Conservation (phyloP, 2,888 invertebrate genomes). For the Nasonovia ribisnigri region DNA sequence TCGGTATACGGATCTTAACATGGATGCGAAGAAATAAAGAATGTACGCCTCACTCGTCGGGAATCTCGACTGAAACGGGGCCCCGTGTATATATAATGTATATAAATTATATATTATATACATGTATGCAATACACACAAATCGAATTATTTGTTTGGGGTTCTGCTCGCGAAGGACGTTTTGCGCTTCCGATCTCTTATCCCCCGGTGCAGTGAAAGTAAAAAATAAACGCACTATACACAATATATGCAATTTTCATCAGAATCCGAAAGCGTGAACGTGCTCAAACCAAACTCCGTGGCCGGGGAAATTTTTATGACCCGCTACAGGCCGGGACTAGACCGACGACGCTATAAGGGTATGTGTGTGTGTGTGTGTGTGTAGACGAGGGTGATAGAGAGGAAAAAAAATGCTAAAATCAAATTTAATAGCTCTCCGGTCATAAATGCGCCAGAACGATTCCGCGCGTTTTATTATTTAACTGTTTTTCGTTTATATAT, state of each 20-base stretch:
- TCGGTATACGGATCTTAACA: conserved; percentile 8
- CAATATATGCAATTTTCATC: not conserved
- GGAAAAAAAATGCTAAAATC: conserved; percentile 47
- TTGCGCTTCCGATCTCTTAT: conserved; percentile 22
- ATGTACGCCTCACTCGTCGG: not conserved
- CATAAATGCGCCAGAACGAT: conserved; percentile 50
- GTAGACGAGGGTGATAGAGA: not conserved
- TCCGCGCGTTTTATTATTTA: conserved; percentile 60
- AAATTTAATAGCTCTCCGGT: conserved; percentile 56
- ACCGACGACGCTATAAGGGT: too few relatives aligned
- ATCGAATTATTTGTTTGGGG: conserved; percentile 48
- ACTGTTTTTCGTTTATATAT: conserved; percentile 49
- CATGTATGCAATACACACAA: not conserved
- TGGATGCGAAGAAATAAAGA: not conserved
- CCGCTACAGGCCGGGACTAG: not conserved
- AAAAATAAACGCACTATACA: not conserved
- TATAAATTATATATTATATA: too few relatives aligned
- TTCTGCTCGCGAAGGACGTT: not conserved
- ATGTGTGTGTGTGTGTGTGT: too few relatives aligned
- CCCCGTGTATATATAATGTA: not conserved
- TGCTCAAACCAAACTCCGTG: not conserved
- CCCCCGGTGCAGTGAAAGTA: not conserved
- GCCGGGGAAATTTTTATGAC: conserved; percentile 37
- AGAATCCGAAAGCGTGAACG: conserved; percentile 10
- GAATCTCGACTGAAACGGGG: not conserved